phyloP scores from a whole-genome alignment of 2,888 invertebrate species.

The Pandemis corylana region DNA sequence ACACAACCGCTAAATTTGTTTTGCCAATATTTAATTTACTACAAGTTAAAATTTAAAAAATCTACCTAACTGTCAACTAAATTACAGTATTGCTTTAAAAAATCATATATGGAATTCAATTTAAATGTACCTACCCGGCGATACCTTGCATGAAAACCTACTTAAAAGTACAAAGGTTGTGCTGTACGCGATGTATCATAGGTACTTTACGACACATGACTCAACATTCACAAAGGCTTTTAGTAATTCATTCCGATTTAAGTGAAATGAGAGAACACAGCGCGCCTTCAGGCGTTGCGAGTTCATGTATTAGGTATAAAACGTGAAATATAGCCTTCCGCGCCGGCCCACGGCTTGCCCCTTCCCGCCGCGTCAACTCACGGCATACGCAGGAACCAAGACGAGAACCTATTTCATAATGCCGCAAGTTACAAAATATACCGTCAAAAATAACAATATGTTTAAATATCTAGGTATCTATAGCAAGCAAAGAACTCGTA shows the following conservation, averaged over 20 bases:
- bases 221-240: constrained; percentile 53
- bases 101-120: no score
- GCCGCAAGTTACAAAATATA: background rate
- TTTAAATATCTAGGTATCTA: background rate
- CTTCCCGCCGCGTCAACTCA: constrained; percentile 44
- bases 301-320: constrained; percentile 65
- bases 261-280: constrained; percentile 64
- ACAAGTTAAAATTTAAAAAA: background rate
- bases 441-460: constrained; percentile 1
- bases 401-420: constrained; percentile 7
- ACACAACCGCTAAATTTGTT: no score
- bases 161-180: background rate
- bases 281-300: constrained; percentile 58
- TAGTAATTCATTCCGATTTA: constrained; percentile 68
- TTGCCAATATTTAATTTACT: background rate
- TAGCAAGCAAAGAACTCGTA: background rate
- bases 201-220: constrained; percentile 45
- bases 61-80: background rate
- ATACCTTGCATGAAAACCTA: background rate
- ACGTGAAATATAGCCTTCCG: constrained; percentile 64
- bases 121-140: background rate
- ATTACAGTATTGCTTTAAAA: no score
- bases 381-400: constrained; percentile 34
- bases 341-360: constrained; percentile 48
- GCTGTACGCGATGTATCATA: constrained; percentile 41